A percentile compares a stretch with the other conserved stretches of the same genome.
Conservation (phyloP, 2,888 invertebrate genomes). For the Folsomia candida region DNA sequence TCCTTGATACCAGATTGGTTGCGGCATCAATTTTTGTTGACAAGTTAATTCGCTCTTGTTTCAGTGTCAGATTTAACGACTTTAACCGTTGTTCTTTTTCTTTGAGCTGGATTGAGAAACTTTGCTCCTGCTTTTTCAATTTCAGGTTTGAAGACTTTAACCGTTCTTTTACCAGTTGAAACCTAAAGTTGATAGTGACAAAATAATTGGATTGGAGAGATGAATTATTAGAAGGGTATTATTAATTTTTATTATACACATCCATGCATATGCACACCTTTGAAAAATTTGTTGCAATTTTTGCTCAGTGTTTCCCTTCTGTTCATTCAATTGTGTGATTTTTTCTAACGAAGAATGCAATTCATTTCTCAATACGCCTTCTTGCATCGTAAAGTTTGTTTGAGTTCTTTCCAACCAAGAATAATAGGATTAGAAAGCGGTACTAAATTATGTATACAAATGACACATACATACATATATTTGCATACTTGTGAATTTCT, state of each 20-base stretch:
- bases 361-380: not conserved
- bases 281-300: not conserved
- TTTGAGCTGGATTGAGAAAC: not conserved
- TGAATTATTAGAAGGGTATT: too few species aligned
- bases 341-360: not conserved
- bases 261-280: not conserved
- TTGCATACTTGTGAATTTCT: not conserved
- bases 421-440: not conserved
- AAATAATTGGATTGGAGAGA: not conserved
- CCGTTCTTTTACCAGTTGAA: too few species aligned
- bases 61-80: not conserved
- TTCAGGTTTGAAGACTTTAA: not conserved
- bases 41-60: not conserved
- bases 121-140: not conserved
- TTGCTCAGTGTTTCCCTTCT: not conserved
- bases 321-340: not conserved
- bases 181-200: too few species aligned
- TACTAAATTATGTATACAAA: not conserved
- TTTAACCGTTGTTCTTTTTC: not conserved
- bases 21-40: not conserved
- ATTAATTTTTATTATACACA: too few species aligned
- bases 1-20: not conserved
- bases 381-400: not conserved
- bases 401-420: too few species aligned
- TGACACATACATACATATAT: not conserved